Base-by-base conservation (phyloP, 92 coral and sea anemone genomes). In the Plumapathes pennacea region DNA sequence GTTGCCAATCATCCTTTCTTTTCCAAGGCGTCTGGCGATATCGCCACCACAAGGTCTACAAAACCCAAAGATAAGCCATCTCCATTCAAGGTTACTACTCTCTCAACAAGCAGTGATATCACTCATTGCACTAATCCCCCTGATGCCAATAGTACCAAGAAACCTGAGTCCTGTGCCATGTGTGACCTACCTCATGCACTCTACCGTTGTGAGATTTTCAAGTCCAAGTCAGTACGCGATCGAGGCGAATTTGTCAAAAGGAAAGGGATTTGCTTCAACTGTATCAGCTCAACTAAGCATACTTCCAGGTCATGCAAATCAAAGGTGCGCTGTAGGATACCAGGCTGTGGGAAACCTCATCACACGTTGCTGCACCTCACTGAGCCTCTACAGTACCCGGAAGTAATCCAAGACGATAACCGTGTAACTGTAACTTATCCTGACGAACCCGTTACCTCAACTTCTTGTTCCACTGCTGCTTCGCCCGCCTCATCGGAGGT, bases 1-100 rank as follows among this genome's bases (percentile, higher is more conserved):
- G 74, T 74, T 21, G 82, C 74, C 17, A 82, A 82, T 43, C 89
- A 82, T 25, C 78, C 78, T 0, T 76, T 82, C 65, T 76, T 76
- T 49, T 66, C 75, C 6, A 50, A 62, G 44, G 32, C 72, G 4
- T 33, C 62, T 25, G 20, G 45, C 11, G 64, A 62, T 10, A 31
- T 24, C 3, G 38, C 40, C 13, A 4, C 61, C 12, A 5, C 39
- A 12, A 59, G 26, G n/a, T 27, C 5, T 13, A 74, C 32, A 4
- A 70, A 27, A 33, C 71, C 44, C 25, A 37, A 31, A 34, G 57
- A 25, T n/a, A 12, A 52, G 39, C 12, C 14, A 24, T 10, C 2
- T 38, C 11, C 25, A 12, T 32, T 1, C 25, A 45, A 30, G 41
- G 18, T 43, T 15, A 60, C 67, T 32, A 27, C 59, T 25, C 30